Conservation (phyloP, 2,888 invertebrate species). For the Pheosia tremula region DNA sequence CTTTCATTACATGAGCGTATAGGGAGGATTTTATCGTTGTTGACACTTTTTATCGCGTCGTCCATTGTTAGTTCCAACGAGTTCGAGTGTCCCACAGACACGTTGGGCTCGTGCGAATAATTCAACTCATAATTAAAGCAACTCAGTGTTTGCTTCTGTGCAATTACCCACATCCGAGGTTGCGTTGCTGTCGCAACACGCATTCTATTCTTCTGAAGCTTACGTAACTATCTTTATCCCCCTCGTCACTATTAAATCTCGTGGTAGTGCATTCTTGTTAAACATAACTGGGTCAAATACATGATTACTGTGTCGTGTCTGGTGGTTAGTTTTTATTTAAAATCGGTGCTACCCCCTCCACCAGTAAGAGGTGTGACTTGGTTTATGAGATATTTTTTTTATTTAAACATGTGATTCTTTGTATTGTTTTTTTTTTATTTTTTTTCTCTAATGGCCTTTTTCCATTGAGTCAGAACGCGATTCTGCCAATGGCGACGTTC, state of each 20-base stretch:
- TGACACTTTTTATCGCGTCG: constrained; percentile 59
- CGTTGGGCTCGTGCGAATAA: constrained; percentile 64
- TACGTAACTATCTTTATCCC: constrained; percentile 64
- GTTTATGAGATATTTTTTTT: not conserved
- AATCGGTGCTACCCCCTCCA: constrained; percentile 22
- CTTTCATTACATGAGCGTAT: constrained; percentile 54
- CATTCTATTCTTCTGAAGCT: constrained; percentile 68
- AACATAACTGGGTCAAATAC: constrained; percentile 59
- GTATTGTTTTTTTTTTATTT: no score
- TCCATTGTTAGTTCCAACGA: constrained; percentile 62
- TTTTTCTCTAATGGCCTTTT: no score
- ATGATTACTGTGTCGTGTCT: constrained; percentile 36
- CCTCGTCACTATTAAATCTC: constrained; percentile 44
- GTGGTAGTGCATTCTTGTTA: constrained; percentile 45
- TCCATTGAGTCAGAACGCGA: no score
- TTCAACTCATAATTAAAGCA: constrained; percentile 56
- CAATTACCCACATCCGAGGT: constrained; percentile 71
- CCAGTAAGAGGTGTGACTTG: not conserved
- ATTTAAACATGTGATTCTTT: not conserved
- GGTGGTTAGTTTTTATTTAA: constrained; percentile 29
- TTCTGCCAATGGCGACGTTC: no score
- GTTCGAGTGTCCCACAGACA: constrained; percentile 48
- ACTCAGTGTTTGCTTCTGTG: constrained; percentile 49
- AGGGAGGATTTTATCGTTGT: constrained; percentile 60
- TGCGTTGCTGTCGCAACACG: constrained; percentile 68